These are phyloP conservation scores for Drosophila phalerata DNA, from an alignment of 2,888 invertebrate species.

Conservation along the genomic window DNA sequence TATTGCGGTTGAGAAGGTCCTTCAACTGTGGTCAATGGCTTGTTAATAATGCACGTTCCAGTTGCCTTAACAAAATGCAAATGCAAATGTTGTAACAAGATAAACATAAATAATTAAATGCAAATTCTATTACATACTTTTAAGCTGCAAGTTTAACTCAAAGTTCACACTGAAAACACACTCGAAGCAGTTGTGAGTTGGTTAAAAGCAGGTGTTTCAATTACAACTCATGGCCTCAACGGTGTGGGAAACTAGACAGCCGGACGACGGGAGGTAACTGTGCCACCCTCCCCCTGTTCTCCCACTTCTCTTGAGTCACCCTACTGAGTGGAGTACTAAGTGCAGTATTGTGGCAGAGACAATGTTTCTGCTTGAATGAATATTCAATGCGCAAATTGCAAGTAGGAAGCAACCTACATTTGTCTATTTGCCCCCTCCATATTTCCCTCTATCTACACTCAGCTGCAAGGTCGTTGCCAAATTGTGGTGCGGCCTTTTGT, in stretches of 20 bases:
- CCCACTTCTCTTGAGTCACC: background rate
- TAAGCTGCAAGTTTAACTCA: conserved; percentile 39
- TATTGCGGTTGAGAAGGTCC: conserved; percentile 41
- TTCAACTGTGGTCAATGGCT: conserved; percentile 50
- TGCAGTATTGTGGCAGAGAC: conserved; percentile 54
- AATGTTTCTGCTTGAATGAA: conserved; percentile 64
- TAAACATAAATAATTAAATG: conserved; percentile 28
- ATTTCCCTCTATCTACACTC: background rate
- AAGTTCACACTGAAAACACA: conserved; percentile 22
- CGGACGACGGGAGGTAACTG: conserved; percentile 61
- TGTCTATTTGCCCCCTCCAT: background rate
- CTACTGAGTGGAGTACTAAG: conserved; percentile 14
- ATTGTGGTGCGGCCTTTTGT: conserved; percentile 50
- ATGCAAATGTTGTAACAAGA: conserved; percentile 12
- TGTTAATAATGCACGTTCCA: conserved; percentile 43
- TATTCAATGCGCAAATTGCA: conserved; percentile 72
- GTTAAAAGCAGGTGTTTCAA: conserved; percentile 58
- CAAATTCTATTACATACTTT: conserved; percentile 63
- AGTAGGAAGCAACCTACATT: conserved; percentile 70
- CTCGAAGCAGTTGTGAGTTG: conserved; percentile 34
- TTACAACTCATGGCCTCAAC: conserved; percentile 37
- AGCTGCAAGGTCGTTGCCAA: conserved; percentile 66
- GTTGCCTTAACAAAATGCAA: conserved; percentile 2
- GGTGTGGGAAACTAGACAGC: conserved; percentile 76
- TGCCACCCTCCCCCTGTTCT: conserved; percentile 55